These are phyloP conservation scores for Hedya salicella DNA, from an alignment of 2,888 invertebrate genomes.

Conservation along the genomic window DNA sequence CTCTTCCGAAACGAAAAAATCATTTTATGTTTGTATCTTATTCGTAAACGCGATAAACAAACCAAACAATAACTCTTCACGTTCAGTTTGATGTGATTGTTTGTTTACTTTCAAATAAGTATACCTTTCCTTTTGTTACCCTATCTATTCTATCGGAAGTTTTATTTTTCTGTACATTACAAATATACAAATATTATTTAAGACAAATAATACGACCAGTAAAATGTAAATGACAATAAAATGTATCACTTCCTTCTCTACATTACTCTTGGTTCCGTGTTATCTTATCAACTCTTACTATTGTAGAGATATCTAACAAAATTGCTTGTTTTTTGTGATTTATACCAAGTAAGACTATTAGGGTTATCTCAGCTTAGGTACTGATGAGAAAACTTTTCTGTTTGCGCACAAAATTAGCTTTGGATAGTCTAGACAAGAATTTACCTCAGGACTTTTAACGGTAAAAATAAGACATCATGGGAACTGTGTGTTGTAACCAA, in stretches of 20 bases:
- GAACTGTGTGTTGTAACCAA: neutral
- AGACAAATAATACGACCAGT: too few species aligned
- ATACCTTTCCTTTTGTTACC: too few species aligned
- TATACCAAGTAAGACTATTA: neutral
- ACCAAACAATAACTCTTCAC: too few species aligned
- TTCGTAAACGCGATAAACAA: too few species aligned
- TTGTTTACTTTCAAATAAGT: too few species aligned
- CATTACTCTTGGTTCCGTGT: neutral
- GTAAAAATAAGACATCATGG: neutral
- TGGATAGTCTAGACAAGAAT: neutral
- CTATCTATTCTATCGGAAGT: too few species aligned
- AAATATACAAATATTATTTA: too few species aligned
- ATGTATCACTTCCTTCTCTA: neutral
- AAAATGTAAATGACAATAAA: too few species aligned
- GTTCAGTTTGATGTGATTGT: too few species aligned
- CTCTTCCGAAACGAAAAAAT: too few species aligned
- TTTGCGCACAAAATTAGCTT: constrained; percentile 24
- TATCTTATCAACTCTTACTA: neutral
- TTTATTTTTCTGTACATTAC: too few species aligned
- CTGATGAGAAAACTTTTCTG: constrained; percentile 32
- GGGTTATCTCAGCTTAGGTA: constrained; percentile 21
- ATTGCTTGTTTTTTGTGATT: constrained; percentile 28
- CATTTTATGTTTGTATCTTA: too few species aligned
- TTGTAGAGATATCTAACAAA: constrained; percentile 1
- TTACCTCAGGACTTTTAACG: neutral